phyloP scores from a whole-genome alignment of 2,113 vertebrate species.

The Lophotis ruficrista region DNA sequence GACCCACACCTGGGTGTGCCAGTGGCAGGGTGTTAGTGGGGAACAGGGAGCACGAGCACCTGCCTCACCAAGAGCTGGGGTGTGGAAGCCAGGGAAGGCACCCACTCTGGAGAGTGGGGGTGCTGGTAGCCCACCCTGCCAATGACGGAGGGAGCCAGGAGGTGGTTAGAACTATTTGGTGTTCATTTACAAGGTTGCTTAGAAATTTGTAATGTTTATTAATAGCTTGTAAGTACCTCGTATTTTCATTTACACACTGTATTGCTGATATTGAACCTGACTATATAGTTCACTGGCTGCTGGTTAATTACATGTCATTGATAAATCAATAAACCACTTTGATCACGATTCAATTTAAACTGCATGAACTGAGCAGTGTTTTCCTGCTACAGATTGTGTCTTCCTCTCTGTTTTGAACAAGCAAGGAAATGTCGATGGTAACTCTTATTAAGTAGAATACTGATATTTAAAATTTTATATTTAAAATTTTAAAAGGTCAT shows the following conservation, averaged over 20 bases:
- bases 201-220: neutral
- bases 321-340: constrained; percentile 14
- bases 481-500: neutral
- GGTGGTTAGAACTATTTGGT: neutral
- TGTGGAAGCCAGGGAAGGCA: neutral
- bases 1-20: neutral
- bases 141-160: rapidly evolving
- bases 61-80: neutral
- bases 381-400: neutral
- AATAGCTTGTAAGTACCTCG: neutral
- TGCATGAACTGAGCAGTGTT: neutral
- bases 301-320: constrained; percentile 1
- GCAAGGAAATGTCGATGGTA: neutral
- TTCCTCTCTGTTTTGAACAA: neutral
- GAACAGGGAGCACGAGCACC: neutral
- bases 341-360: neutral
- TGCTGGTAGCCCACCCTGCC: neutral
- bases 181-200: neutral
- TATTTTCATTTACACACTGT: neutral
- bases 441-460: neutral
- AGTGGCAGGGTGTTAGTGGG: rapidly evolving
- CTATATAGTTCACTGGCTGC: neutral
- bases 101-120: rapidly evolving
- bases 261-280: neutral
- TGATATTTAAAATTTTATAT: neutral